Evolutionary conservation across 2,797 vertebrate species (phyloP), one percentile per base, ranked within the genome.

Genomic region (Sebastes melanostomus): DNA sequence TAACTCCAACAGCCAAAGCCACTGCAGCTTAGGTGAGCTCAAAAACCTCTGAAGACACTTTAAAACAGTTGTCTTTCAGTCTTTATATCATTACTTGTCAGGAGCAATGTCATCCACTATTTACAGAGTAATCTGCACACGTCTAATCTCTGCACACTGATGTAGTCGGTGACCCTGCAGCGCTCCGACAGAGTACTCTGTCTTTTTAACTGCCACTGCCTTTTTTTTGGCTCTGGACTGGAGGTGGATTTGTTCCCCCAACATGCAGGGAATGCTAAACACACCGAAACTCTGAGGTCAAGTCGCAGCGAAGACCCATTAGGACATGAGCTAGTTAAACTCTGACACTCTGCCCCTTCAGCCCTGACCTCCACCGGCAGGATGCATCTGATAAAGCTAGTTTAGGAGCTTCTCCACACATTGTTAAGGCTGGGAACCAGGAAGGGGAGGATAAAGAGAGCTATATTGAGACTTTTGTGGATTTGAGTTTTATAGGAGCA

Each of bases 321-420:
- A 86, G 74, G 79, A 84, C 84, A 82, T 68, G 78, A 87, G 86
- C 87, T 90, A 87, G 84, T 91, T 93, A 87, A 93, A 92, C 83
- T 87, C 72, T 81, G 78, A 85, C 86, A 61, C 55, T 25, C 34
- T 60, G 65, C 54, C 76, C 87, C 87, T 84, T 75, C 34, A 68
- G 72, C 65, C 70, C 58, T 86, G 88, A 93, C 87, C 90, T 85
- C 42, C 46, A 27, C 67, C 72, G 72, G 71, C 68, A 80, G 67
- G 80, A 82, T 67, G 60, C 63, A 30, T 56, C 74, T 83, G 81
- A 86, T 75, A 88, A 89, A 52, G 62, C 70, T 18, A 20, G 55
- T 80, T 82, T 73, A 65, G 61, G 60, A 63, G 42, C 69, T 67
- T 42, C 36, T 56, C 18, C 30, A 46, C 66, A 74, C 62, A 83